A percentile compares a stretch with the other conserved stretches of the same genome.
phyloP scores from a whole-genome alignment of 2,888 invertebrate species.

The Tubulanus polymorphus region DNA sequence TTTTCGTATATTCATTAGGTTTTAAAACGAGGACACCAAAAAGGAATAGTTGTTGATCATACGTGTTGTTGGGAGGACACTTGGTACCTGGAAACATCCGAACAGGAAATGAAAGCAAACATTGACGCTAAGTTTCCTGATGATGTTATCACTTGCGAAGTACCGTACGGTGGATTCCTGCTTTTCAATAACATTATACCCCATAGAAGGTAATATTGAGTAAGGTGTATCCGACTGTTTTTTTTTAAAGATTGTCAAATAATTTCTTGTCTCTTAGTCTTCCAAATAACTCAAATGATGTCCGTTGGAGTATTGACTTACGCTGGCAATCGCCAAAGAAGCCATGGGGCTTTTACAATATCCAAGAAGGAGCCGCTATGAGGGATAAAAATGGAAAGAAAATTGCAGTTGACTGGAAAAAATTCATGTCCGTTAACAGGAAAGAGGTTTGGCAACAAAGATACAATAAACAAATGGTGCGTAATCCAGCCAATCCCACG shows the following conservation, averaged over 20 bases:
- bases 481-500: no score
- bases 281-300: conserved; percentile 36
- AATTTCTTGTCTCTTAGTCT: conserved; percentile 30
- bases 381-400: conserved; percentile 26
- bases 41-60: conserved; percentile 19
- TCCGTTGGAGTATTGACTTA: conserved; percentile 47
- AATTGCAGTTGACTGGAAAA: conserved; percentile 39
- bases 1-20: no score
- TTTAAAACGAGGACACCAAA: conserved; percentile 17
- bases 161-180: conserved; percentile 45
- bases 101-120: conserved; percentile 20
- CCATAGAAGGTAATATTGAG: conserved; percentile 46
- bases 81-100: conserved; percentile 22
- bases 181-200: conserved; percentile 47
- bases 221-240: no score
- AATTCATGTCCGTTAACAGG: conserved; percentile 41
- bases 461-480: conserved; percentile 31
- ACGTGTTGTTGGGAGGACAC: conserved; percentile 22
- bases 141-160: conserved; percentile 38
- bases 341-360: conserved; percentile 43
- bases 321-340: conserved; percentile 44
- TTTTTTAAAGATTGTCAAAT: no score
- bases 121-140: conserved; percentile 28
- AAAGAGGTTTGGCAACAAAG: conserved; percentile 43
- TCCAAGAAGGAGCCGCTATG: conserved; percentile 38